Percentiles rank a stretch among this genome's conserved stretches.
These are phyloP conservation scores for Trogon surrucura DNA, from an alignment of 2,113 vertebrate species.

Conservation along the genomic window DNA sequence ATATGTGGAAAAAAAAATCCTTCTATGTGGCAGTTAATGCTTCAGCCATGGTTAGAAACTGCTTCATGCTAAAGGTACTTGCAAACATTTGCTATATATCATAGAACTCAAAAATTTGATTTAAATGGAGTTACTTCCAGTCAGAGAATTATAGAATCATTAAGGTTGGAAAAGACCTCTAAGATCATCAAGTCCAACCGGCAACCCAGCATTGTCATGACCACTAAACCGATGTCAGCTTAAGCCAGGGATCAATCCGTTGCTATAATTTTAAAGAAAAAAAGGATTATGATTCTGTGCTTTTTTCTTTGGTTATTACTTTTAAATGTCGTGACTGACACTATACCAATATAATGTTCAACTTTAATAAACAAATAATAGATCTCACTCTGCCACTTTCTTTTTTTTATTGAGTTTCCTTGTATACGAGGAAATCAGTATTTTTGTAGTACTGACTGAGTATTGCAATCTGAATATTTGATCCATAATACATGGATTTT, in stretches of 20 bases:
- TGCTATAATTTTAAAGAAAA: not conserved
- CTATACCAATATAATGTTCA: not conserved
- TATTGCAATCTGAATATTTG: not conserved
- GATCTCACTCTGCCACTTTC: not conserved
- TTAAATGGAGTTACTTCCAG: not conserved
- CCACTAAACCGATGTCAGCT: not conserved
- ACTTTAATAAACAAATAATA: not conserved
- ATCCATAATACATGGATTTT: not conserved
- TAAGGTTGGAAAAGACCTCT: too few relatives aligned
- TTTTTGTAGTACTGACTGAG: not conserved
- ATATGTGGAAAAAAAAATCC: not conserved
- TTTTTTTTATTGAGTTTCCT: not conserved
- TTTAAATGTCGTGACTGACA: not conserved
- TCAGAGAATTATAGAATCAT: too few relatives aligned
- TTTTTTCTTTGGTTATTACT: not conserved
- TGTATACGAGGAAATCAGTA: not conserved
- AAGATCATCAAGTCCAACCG: too few relatives aligned
- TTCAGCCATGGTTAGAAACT: not conserved
- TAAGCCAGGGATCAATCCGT: not conserved
- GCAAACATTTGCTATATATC: not conserved
- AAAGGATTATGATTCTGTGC: not conserved
- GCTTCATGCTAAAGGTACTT: not conserved
- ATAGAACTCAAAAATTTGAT: not conserved
- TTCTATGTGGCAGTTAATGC: not conserved
- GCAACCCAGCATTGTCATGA: too few relatives aligned